A percentile compares a stretch with the other conserved stretches of the same genome.
phyloP scores from a whole-genome alignment of 2,113 vertebrate genomes.

The Myotis davidii region DNA sequence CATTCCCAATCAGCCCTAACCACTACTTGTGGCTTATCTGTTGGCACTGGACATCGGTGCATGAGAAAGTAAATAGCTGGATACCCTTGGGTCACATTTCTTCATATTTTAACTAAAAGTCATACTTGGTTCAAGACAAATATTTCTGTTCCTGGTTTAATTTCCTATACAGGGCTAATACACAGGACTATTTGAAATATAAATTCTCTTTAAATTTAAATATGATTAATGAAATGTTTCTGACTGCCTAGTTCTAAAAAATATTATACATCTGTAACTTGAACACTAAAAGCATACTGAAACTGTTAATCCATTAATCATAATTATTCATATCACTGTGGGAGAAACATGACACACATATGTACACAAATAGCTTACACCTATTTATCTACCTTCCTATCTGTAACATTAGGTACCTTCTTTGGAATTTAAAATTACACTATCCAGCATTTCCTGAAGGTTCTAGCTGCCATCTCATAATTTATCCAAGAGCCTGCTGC shows the following conservation, averaged over 20 bases:
- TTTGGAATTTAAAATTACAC: not conserved
- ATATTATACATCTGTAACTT: not conserved
- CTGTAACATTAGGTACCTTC: not conserved
- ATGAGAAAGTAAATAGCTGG: slow-evolving; percentile 20
- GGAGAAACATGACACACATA: not conserved
- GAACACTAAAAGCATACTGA: slow-evolving; percentile 31
- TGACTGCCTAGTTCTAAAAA: slow-evolving; percentile 26
- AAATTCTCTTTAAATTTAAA: slow-evolving; percentile 60
- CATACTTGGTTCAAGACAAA: slow-evolving; percentile 46
- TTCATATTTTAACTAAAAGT: slow-evolving; percentile 57
- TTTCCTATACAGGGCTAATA: slow-evolving; percentile 30
- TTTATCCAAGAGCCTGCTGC: not conserved
- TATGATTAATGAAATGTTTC: slow-evolving; percentile 38
- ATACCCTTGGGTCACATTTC: slow-evolving; percentile 39
- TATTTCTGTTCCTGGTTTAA: slow-evolving; percentile 19
- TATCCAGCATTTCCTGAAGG: slow-evolving; percentile 18
- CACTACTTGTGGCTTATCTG: slow-evolving; percentile 3
- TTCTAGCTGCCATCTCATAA: not conserved
- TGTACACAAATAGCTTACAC: not conserved
- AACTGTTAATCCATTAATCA: not conserved
- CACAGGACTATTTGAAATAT: slow-evolving; percentile 44
- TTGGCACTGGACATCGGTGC: not conserved
- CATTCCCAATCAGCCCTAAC: not conserved
- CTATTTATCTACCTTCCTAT: not conserved
- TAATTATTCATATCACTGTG: not conserved